Conservation (phyloP, 2,797 vertebrate species). For the Hydrocynus forskahlii region DNA sequence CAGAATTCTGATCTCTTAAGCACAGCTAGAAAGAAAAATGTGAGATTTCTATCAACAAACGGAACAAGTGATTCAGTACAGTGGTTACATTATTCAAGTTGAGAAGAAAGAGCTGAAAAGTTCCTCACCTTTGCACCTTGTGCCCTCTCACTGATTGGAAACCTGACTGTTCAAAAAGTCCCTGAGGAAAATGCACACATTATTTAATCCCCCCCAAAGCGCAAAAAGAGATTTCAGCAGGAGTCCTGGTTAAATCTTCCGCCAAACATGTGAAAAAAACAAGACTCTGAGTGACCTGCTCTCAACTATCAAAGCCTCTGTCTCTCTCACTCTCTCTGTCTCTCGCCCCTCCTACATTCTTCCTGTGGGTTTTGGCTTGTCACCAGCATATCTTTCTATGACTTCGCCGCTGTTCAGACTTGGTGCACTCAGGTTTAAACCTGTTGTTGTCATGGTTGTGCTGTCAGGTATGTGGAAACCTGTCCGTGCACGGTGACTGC, state of each 20-base stretch:
- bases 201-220: background rate
- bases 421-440: slow-evolving; percentile 24
- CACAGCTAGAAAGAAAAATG: no score
- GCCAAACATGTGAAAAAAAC: background rate
- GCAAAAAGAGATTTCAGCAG: background rate
- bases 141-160: background rate
- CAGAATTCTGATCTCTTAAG: background rate
- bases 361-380: slow-evolving; percentile 29
- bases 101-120: background rate
- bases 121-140: slow-evolving; percentile 15
- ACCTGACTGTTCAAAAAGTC: background rate
- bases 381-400: background rate
- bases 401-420: background rate
- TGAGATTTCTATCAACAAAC: background rate
- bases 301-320: background rate
- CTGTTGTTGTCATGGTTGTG: background rate
- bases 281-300: background rate
- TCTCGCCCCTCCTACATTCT: slow-evolving; percentile 30
- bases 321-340: background rate
- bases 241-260: background rate
- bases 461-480: slow-evolving; percentile 8
- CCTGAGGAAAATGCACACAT: slow-evolving; percentile 7
- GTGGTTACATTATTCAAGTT: background rate
- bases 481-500: background rate
- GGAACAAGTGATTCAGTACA: background rate